These are phyloP conservation scores for Eulemur rubriventer DNA, from an alignment of 2,797 vertebrate genomes.

Conservation along the genomic window DNA sequence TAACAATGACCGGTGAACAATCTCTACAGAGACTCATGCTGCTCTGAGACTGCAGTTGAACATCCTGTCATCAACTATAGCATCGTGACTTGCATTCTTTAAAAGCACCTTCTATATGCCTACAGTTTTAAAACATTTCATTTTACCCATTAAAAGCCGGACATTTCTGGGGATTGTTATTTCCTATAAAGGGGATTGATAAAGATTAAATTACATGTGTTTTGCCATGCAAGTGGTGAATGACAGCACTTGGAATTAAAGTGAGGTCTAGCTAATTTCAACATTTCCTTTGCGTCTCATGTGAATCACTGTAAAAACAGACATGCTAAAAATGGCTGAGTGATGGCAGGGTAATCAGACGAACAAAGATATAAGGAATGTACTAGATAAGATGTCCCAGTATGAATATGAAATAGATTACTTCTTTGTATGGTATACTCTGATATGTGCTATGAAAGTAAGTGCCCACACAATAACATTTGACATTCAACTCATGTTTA, in stretches of 20 bases:
- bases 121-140: conserved; percentile 26
- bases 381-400: not conserved
- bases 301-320: not conserved
- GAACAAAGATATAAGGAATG: not conserved
- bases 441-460: not conserved
- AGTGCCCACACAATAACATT: not conserved
- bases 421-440: not conserved
- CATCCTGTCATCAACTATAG: not conserved
- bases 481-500: not conserved
- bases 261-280: not conserved
- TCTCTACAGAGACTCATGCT: not conserved
- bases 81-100: not conserved
- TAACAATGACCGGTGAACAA: not conserved
- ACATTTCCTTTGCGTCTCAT: not conserved
- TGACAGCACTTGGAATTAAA: not conserved
- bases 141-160: conserved; percentile 14
- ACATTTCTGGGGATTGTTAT: not conserved
- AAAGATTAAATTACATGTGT: not conserved
- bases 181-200: not conserved
- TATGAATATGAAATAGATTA: not conserved
- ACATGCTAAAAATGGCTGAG: not conserved
- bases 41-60: not conserved
- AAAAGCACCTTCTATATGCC: not conserved
- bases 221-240: not conserved
- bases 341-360: not conserved